phyloP scores from a whole-genome alignment of 2,113 vertebrate genomes.

The Promerops cafer region DNA sequence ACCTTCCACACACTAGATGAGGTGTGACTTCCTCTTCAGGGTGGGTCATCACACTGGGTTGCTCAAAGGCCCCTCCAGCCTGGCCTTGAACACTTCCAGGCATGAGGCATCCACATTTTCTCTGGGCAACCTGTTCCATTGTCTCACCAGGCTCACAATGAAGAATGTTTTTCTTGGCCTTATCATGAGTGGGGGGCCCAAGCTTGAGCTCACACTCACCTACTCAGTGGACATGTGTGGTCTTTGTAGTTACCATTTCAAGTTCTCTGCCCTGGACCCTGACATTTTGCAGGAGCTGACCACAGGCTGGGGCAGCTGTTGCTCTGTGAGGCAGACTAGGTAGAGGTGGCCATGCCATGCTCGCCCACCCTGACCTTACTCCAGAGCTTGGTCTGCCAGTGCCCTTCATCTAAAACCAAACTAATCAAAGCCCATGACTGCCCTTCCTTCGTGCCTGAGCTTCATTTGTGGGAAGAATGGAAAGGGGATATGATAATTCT shows the following conservation, averaged over 20 bases:
- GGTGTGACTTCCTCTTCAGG: not conserved
- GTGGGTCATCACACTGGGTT: not conserved
- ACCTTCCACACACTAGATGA: not conserved
- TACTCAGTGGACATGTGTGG: not conserved
- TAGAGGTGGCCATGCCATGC: not conserved
- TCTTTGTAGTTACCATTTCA: not conserved
- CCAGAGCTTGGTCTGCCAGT: not conserved
- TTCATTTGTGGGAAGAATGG: not conserved
- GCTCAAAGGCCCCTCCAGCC: not conserved
- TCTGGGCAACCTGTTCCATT: not conserved
- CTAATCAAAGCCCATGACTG: not conserved
- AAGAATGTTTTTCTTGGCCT: not conserved
- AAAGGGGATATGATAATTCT: not conserved
- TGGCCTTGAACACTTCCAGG: not conserved
- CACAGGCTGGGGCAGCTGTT: not conserved
- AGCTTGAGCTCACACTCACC: not conserved
- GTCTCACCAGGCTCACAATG: not conserved
- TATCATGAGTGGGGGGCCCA: not conserved
- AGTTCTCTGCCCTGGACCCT: rapidly evolving
- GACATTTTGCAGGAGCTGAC: not conserved
- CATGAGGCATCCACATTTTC: not conserved
- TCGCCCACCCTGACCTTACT: not conserved
- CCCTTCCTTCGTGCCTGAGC: not conserved
- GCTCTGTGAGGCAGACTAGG: not conserved
- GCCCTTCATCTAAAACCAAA: not conserved